Evolutionary conservation across 2,888 invertebrate species (phyloP).

Genomic region (Dexiosoma caninum): DNA sequence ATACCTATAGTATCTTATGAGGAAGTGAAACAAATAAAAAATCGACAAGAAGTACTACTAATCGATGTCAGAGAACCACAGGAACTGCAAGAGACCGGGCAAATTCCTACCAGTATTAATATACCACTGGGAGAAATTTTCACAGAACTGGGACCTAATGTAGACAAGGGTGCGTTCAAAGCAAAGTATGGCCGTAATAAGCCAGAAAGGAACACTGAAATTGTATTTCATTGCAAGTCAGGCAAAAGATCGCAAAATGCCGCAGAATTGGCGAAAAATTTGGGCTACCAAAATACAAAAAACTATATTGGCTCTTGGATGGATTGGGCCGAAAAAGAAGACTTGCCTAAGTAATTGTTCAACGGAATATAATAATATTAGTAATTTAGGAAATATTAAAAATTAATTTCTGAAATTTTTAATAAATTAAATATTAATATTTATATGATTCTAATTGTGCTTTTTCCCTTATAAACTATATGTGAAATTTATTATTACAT

Average conservation of each 20-base stretch:
- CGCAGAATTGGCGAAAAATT: slow-evolving; percentile 78
- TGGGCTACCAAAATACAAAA: slow-evolving; percentile 72
- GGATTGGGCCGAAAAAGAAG: slow-evolving; percentile 75
- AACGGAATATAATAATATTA: background rate
- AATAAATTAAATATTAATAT: no score
- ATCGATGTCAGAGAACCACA: slow-evolving; percentile 88
- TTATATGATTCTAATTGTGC: no score
- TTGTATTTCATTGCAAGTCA: slow-evolving; percentile 84
- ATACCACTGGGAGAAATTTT: slow-evolving; percentile 82
- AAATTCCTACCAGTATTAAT: slow-evolving; percentile 85
- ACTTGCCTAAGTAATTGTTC: slow-evolving; percentile 41
- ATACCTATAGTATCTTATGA: slow-evolving; percentile 69
- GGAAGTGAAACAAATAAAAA: slow-evolving; percentile 78
- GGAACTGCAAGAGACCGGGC: slow-evolving; percentile 84
- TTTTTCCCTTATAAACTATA: no score
- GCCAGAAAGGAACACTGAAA: slow-evolving; percentile 80
- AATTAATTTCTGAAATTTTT: no score
- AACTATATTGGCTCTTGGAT: slow-evolving; percentile 75
- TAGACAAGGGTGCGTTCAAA: slow-evolving; percentile 79
- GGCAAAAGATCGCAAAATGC: slow-evolving; percentile 83
- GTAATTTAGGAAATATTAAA: no score
- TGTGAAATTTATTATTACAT: no score
- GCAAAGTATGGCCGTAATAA: slow-evolving; percentile 80
- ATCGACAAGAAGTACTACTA: slow-evolving; percentile 79
- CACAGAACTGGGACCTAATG: slow-evolving; percentile 66